phyloP scores from a whole-genome alignment of 2,797 vertebrate species.

The Choloepus didactylus region DNA sequence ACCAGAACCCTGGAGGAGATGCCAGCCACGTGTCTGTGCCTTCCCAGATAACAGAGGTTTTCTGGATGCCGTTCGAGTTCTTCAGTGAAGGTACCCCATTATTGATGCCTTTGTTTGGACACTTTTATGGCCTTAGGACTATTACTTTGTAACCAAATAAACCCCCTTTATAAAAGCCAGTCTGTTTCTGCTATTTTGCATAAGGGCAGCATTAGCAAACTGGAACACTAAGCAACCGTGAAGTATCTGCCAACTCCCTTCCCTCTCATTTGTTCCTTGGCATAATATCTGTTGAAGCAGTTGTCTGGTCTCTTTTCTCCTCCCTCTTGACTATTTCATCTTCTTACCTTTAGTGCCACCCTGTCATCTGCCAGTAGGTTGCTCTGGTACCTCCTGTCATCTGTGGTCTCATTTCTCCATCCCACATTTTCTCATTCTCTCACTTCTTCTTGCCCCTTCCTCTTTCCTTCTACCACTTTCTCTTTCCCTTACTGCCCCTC shows the following conservation, averaged over 20 bases:
- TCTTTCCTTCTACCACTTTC: conserved; percentile 36
- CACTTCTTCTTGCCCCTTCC: conserved; percentile 35
- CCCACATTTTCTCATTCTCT: conserved; percentile 16
- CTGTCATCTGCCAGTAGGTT: background rate
- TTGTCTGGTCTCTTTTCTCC: conserved; percentile 50
- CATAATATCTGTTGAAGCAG: conserved; percentile 71
- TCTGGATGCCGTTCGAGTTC: too few species aligned
- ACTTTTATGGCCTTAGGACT: too few species aligned
- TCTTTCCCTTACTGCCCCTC: conserved; percentile 58
- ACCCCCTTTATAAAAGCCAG: too few species aligned
- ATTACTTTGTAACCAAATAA: too few species aligned
- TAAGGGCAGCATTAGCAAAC: too few species aligned
- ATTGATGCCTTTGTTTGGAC: too few species aligned
- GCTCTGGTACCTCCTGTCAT: background rate
- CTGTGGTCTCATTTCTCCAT: background rate
- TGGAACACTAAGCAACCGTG: conserved; percentile 78
- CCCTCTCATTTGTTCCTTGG: conserved; percentile 73
- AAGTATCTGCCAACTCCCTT: conserved; percentile 80
- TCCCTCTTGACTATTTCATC: background rate
- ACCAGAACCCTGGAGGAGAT: too few species aligned
- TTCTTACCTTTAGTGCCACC: background rate
- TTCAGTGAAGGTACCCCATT: too few species aligned
- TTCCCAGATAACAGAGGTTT: too few species aligned
- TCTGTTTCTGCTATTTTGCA: too few species aligned
- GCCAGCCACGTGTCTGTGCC: too few species aligned